Percentiles rank a stretch among this genome's conserved stretches.
Conservation (phyloP, 1,140 invertebrate species). For the Belonocnema kinseyi region DNA sequence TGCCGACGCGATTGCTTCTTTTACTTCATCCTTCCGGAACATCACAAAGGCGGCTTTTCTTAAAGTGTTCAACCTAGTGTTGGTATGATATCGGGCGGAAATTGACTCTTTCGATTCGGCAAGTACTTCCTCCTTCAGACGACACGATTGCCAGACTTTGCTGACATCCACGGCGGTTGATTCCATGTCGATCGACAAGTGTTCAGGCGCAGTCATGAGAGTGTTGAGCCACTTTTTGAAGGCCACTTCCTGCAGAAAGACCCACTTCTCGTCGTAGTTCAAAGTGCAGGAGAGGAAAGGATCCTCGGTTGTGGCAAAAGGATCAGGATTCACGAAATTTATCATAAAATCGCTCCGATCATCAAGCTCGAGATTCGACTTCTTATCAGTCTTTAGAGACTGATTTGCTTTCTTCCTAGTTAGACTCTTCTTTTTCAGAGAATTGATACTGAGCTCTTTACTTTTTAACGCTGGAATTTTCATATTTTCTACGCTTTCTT, state of each 20-base stretch:
- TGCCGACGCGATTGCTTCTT: conserved; percentile 78
- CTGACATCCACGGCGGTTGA: conserved; percentile 83
- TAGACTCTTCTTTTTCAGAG: conserved; percentile 45
- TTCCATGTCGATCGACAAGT: conserved; percentile 78
- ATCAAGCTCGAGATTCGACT: conserved; percentile 49
- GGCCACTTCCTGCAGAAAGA: conserved; percentile 86
- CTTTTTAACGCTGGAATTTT: conserved; percentile 50
- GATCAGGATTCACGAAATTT: conserved; percentile 75
- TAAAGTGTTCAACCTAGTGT: conserved; percentile 79
- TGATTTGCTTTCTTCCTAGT: conserved; percentile 40
- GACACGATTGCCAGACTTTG: conserved; percentile 83
- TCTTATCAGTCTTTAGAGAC: conserved; percentile 32
- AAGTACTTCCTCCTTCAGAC: conserved; percentile 77
- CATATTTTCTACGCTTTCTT: neutral
- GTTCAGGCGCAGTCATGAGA: conserved; percentile 85
- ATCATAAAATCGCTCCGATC: conserved; percentile 59
- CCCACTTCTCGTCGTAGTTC: conserved; percentile 87
- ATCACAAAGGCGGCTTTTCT: conserved; percentile 79
- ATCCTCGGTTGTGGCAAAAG: conserved; percentile 79
- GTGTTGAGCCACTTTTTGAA: conserved; percentile 93
- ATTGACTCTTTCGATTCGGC: conserved; percentile 83
- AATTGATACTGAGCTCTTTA: conserved; percentile 51
- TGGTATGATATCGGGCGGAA: conserved; percentile 80
- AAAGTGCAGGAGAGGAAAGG: conserved; percentile 80
- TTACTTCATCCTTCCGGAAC: conserved; percentile 78